A percentile compares a stretch with the other conserved stretches of the same genome.
phyloP scores from a whole-genome alignment of 2,797 vertebrate species.

The Moxostoma hubbsi region DNA sequence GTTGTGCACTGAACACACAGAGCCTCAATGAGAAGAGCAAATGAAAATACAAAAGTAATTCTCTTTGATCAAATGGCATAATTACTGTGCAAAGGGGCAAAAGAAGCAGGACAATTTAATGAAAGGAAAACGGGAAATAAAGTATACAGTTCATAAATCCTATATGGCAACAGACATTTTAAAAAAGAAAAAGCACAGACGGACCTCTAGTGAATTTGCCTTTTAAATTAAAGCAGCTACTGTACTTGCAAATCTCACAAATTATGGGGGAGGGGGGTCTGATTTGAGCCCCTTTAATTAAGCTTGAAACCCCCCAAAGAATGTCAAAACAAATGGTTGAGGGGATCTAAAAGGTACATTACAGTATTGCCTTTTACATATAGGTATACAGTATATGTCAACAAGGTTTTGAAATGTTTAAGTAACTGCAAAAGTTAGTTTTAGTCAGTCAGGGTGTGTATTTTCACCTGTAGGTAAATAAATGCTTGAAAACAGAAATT shows the following conservation, averaged over 20 bases:
- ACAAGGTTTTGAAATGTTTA: neutral
- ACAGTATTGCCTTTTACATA: neutral
- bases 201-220: conserved; percentile 12
- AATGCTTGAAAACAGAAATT: too few relatives aligned
- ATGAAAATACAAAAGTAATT: conserved; percentile 26
- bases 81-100: conserved; percentile 31
- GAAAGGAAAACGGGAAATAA: conserved; percentile 41
- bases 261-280: conserved; percentile 14
- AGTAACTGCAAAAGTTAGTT: neutral
- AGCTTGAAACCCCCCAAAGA: conserved; percentile 5
- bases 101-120: conserved; percentile 16
- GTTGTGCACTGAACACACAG: neutral
- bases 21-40: conserved; percentile 24
- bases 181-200: conserved; percentile 41
- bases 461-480: too few relatives aligned
- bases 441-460: neutral
- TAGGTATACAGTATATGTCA: neutral
- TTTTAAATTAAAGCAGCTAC: conserved; percentile 36
- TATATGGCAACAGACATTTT: conserved; percentile 41
- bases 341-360: neutral
- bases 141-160: conserved; percentile 42
- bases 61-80: conserved; percentile 28
- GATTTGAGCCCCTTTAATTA: conserved; percentile 7
- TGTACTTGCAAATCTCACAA: conserved; percentile 18
- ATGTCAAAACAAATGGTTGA: neutral